Evolutionary conservation across 92 coral and sea anemone genomes (phyloP).

Genomic region (Heliopora coerulea): DNA sequence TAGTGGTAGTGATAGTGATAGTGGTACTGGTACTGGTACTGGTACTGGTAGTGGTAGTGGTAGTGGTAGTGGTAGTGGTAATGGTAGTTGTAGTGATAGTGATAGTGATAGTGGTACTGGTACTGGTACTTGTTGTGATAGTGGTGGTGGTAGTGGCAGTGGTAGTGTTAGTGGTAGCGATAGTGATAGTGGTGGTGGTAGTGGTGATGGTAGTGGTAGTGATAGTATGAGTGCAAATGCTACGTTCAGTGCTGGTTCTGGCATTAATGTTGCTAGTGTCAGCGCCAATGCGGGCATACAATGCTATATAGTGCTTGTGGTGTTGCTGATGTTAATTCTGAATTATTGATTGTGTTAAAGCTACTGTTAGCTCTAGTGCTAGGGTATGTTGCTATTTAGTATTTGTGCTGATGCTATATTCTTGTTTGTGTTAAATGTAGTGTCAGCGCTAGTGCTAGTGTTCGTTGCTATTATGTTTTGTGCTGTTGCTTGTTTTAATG

Average conservation of each 20-base stretch:
- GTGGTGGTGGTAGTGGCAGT: constrained; percentile 16
- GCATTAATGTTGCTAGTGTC: neutral
- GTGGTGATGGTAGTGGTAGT: neutral
- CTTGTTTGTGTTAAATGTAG: neutral
- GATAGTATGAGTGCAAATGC: neutral
- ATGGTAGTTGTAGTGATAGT: neutral
- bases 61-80: neutral
- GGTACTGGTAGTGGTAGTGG: neutral
- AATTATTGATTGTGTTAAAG: too few species aligned
- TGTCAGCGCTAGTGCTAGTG: neutral
- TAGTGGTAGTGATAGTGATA: constrained; percentile 5
- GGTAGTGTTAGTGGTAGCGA: neutral
- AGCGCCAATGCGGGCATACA: constrained; percentile 7
- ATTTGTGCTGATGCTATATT: neutral
- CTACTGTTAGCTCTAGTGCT: neutral
- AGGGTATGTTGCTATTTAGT: neutral
- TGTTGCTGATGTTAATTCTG: neutral
- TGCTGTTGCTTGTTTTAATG: too few species aligned
- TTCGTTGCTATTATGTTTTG: too few species aligned
- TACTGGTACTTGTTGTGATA: constrained; percentile 8
- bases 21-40: neutral
- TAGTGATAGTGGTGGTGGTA: neutral
- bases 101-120: neutral
- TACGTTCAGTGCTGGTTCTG: neutral
- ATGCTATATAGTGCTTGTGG: neutral